phyloP scores from a whole-genome alignment of 2,888 invertebrate genomes.

The Chrysolina americana region DNA sequence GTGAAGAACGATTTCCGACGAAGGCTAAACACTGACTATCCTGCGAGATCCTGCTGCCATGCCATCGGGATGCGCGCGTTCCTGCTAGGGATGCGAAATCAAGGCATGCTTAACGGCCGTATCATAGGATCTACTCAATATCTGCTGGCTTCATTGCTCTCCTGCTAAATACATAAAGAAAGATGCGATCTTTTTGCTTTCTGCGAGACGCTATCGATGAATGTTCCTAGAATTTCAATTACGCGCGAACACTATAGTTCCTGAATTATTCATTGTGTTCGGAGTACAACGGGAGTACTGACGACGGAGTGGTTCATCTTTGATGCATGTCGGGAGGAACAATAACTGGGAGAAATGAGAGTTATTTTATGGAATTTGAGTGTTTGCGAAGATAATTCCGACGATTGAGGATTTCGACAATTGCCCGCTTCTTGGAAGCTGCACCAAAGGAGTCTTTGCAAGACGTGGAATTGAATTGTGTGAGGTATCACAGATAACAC shows the following conservation, averaged over 20 bases:
- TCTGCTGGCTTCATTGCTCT: constrained; percentile 44
- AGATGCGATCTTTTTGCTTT: constrained; percentile 38
- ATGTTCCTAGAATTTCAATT: constrained; percentile 20
- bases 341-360: background rate
- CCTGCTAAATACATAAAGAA: constrained; percentile 47
- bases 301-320: background rate
- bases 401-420: no score
- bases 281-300: constrained; percentile 6
- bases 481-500: no score
- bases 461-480: no score
- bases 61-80: constrained; percentile 63
- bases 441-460: no score
- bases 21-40: constrained; percentile 63
- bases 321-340: background rate
- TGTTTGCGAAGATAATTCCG: no score
- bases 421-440: no score
- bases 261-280: constrained; percentile 14
- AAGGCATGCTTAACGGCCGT: constrained; percentile 59
- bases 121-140: constrained; percentile 57
- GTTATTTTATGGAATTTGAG: background rate
- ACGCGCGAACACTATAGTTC: constrained; percentile 5
- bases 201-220: constrained; percentile 26
- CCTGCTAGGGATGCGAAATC: constrained; percentile 59
- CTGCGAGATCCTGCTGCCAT: constrained; percentile 60
- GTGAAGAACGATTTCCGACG: constrained; percentile 53